phyloP scores from a whole-genome alignment of 1,140 invertebrate species.

The Anastrepha ludens region DNA sequence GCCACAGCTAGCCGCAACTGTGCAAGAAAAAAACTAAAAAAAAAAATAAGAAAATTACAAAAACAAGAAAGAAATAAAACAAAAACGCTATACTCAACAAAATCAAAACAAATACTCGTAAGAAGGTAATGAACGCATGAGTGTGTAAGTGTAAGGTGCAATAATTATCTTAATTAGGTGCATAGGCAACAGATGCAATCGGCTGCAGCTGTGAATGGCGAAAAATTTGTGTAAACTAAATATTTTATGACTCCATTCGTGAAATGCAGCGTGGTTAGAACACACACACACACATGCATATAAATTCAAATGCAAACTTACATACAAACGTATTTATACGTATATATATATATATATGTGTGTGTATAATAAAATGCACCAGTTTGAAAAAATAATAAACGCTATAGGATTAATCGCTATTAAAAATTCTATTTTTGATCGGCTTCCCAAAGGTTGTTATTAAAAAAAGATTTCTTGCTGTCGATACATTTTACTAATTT shows the following conservation, averaged over 20 bases:
- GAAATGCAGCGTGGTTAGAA: background rate
- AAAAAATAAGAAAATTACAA: background rate
- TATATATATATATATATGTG: no score
- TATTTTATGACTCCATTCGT: slow-evolving; percentile 27
- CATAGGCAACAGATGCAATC: slow-evolving; percentile 21
- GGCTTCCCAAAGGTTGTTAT: no score
- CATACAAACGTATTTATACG: no score
- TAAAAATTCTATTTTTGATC: no score
- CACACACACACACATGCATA: no score
- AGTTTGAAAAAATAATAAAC: no score
- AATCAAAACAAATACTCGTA: slow-evolving; percentile 1
- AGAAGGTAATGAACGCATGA: slow-evolving; percentile 3
- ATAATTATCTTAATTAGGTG: slow-evolving; percentile 42
- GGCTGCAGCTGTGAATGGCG: slow-evolving; percentile 22
- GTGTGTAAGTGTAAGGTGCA: slow-evolving; percentile 27
- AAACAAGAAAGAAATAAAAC: background rate
- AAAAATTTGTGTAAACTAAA: slow-evolving; percentile 25
- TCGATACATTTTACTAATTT: no score
- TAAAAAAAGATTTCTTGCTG: no score
- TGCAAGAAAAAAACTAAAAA: background rate
- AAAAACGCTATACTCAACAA: background rate
- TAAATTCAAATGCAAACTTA: no score
- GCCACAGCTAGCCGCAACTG: slow-evolving; percentile 1
- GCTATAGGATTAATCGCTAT: no score
- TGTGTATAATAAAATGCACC: no score